Conservation (phyloP, 1,140 invertebrate species). For the Globodera rostochiensis region DNA sequence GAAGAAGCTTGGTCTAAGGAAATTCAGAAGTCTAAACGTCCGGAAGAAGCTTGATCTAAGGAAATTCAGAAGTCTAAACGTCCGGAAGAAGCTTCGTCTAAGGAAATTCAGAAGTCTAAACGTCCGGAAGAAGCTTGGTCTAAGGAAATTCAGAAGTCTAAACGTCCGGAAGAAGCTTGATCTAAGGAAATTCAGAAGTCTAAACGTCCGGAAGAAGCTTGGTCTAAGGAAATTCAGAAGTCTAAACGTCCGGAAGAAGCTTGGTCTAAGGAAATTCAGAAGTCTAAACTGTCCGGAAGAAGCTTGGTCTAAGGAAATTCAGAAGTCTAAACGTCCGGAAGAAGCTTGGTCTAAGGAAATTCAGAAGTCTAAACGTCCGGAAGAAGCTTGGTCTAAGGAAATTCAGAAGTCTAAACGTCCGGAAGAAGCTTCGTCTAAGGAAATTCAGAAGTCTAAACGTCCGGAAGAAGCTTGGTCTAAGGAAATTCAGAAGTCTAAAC, state of each 20-base stretch:
- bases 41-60: conserved; percentile 23
- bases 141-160: not conserved
- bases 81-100: conserved; percentile 28
- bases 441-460: not conserved
- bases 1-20: conserved; percentile 17
- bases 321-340: conserved; percentile 19
- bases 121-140: conserved; percentile 23
- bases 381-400: conserved; percentile 18
- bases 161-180: conserved; percentile 29
- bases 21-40: conserved; percentile 11
- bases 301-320: conserved; percentile 13
- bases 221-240: no score
- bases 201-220: conserved; percentile 29
- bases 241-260: conserved; percentile 35
- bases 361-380: conserved; percentile 21
- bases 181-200: not conserved
- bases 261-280: not conserved
- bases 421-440: conserved; percentile 16
- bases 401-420: no score
- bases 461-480: conserved; percentile 29
- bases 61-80: no score
- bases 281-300: conserved; percentile 5
- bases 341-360: conserved; percentile 15
- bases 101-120: not conserved
- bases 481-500: not conserved